Evolutionary conservation across 1,140 invertebrate species (phyloP).

Genomic region (Thrips palmi): DNA sequence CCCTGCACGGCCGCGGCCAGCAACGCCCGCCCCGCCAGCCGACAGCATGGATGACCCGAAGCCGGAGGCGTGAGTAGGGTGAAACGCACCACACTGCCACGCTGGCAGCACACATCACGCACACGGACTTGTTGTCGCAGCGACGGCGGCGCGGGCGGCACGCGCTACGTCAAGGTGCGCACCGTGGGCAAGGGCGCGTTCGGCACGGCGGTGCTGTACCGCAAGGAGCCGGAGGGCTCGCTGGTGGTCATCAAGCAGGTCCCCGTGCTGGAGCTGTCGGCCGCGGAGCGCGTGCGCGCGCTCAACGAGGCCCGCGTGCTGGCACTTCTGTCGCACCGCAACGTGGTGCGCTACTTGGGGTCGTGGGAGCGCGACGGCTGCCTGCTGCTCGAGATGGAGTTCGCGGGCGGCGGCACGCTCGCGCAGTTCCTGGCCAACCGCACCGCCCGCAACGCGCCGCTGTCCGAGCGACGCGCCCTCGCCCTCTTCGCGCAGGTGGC

Average conservation of each 20-base stretch:
- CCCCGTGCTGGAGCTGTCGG: conserved; percentile 49
- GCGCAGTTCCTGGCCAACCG: conserved; percentile 38
- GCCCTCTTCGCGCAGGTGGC: conserved; percentile 49
- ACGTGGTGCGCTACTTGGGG: conserved; percentile 53
- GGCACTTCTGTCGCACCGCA: conserved; percentile 50
- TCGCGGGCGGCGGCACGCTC: conserved; percentile 56
- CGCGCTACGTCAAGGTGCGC: too few relatives aligned
- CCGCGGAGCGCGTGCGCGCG: conserved; percentile 45
- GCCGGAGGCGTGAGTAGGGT: too few relatives aligned
- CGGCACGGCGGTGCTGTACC: conserved; percentile 52
- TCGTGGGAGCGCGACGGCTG: conserved; percentile 55
- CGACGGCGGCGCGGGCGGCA: too few relatives aligned
- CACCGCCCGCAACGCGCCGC: conserved; percentile 17
- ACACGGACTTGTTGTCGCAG: too few relatives aligned
- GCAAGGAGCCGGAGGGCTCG: conserved; percentile 39
- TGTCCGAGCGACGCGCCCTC: conserved; percentile 43
- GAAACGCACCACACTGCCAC: too few relatives aligned
- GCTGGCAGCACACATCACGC: too few relatives aligned
- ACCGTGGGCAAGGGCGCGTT: too few relatives aligned
- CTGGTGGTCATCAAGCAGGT: conserved; percentile 61
- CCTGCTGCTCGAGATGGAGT: conserved; percentile 67
- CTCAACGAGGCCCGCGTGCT: conserved; percentile 58
- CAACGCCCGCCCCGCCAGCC: too few relatives aligned
- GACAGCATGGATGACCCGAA: too few relatives aligned
- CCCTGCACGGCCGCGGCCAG: too few relatives aligned